A percentile compares a stretch with the other conserved stretches of the same genome.
Conservation (phyloP, 2,797 vertebrate genomes). For the Gadopsis marmoratus region DNA sequence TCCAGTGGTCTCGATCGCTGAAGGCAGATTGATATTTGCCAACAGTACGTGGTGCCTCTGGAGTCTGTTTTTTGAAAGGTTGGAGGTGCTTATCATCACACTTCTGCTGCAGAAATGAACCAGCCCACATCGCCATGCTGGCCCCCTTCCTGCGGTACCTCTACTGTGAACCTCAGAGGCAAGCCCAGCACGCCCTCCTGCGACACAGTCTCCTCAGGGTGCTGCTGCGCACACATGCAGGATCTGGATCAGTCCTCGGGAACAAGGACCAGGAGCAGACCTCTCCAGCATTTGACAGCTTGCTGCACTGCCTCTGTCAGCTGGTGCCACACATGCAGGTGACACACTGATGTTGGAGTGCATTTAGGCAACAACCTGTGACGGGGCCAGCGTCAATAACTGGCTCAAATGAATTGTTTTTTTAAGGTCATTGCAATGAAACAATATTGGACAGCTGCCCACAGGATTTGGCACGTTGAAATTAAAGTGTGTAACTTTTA, state of each 20-base stretch:
- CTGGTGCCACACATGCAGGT: slow-evolving; percentile 92
- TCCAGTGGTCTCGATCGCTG: not conserved
- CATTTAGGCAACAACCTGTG: not conserved
- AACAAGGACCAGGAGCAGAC: slow-evolving; percentile 36
- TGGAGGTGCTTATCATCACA: not conserved
- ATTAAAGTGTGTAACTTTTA: not conserved
- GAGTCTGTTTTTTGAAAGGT: not conserved
- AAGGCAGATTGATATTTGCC: not conserved
- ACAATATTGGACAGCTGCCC: not conserved
- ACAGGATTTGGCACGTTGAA: not conserved
- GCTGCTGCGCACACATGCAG: slow-evolving; percentile 78
- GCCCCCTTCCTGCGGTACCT: slow-evolving; percentile 92
- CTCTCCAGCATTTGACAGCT: slow-evolving; percentile 69
- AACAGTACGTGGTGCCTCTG: not conserved
- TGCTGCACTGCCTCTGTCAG: slow-evolving; percentile 87
- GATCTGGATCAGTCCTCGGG: slow-evolving; percentile 49
- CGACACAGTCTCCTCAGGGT: slow-evolving; percentile 88
- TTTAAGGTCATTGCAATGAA: not conserved
- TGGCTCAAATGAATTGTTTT: not conserved
- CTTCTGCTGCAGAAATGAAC: slow-evolving; percentile 81
- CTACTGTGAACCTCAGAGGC: slow-evolving; percentile 92
- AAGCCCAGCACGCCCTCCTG: slow-evolving; percentile 87
- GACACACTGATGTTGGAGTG: not conserved
- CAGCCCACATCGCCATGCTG: slow-evolving; percentile 87
- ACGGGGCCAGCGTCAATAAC: not conserved